Evolutionary conservation across 2,797 vertebrate species (phyloP).

Genomic region (Onychomys torridus): DNA sequence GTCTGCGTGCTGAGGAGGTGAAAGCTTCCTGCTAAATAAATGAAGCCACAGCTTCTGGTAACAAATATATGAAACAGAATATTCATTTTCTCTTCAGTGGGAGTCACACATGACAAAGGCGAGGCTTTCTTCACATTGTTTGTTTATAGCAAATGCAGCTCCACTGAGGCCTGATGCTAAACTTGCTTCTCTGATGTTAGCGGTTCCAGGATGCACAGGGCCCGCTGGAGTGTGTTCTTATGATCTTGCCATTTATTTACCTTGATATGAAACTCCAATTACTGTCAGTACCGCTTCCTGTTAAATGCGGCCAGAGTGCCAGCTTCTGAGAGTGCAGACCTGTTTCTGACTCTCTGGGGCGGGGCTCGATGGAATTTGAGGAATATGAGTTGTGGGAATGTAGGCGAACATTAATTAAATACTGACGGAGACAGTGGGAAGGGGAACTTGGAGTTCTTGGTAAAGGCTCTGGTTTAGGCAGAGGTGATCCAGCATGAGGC

Average conservation of each 20-base stretch:
- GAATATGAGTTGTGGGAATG: conserved; percentile 81
- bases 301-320: conserved; percentile 87
- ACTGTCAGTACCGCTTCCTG: conserved; percentile 89
- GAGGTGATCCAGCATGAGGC: conserved; percentile 20
- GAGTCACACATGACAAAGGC: conserved; percentile 91
- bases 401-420: conserved; percentile 88
- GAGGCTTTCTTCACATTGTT: conserved; percentile 87
- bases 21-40: conserved; percentile 85
- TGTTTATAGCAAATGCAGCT: conserved; percentile 89
- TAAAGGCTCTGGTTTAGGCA: conserved; percentile 73
- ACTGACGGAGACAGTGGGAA: conserved; percentile 80
- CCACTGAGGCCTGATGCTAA: conserved; percentile 88
- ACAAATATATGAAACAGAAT: conserved; percentile 89
- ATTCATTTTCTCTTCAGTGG: conserved; percentile 89
- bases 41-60: conserved; percentile 85
- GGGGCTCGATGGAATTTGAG: conserved; percentile 83
- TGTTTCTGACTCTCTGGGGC: conserved; percentile 89
- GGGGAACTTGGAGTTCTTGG: conserved; percentile 80
- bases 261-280: conserved; percentile 90
- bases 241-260: conserved; percentile 89
- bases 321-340: conserved; percentile 87
- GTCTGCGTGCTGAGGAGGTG: conserved; percentile 55
- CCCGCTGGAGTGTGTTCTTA: conserved; percentile 88
- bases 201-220: conserved; percentile 86
- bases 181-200: conserved; percentile 88